Conservation (phyloP, 2,888 invertebrate species). For the Sinohyriopsis cumingii region DNA sequence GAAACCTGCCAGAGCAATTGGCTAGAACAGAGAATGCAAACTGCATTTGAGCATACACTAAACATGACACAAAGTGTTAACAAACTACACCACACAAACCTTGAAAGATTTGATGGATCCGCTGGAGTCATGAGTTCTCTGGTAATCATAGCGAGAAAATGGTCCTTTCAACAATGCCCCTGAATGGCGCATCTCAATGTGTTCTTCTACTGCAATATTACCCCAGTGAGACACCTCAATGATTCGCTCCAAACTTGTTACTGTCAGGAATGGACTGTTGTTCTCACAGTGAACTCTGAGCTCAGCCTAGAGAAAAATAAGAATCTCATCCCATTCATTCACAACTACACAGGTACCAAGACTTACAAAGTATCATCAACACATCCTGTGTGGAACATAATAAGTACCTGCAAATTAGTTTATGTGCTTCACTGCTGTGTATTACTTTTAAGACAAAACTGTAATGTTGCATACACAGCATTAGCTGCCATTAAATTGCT, state of each 20-base stretch:
- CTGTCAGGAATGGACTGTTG: constrained; percentile 95
- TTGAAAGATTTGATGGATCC: constrained; percentile 94
- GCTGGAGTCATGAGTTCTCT: constrained; percentile 89
- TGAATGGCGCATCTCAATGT: constrained; percentile 90
- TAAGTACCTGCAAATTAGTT: too few species aligned
- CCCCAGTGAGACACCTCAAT: constrained; percentile 99
- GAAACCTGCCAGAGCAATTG: too few species aligned
- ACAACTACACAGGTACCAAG: background rate
- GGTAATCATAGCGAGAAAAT: constrained; percentile 98
- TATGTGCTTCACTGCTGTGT: too few species aligned
- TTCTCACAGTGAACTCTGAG: constrained; percentile 94
- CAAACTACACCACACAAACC: constrained; percentile 70
- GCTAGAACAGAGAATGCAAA: too few species aligned
- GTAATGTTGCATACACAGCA: too few species aligned
- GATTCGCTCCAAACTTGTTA: constrained; percentile 86
- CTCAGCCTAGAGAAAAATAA: constrained; percentile 68
- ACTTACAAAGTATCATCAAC: too few species aligned
- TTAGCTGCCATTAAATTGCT: too few species aligned
- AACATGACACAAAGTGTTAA: background rate
- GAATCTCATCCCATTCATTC: background rate
- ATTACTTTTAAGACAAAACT: too few species aligned
- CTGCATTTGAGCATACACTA: too few species aligned
- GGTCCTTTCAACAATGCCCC: constrained; percentile 95
- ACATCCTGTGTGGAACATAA: too few species aligned
- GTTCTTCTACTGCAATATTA: constrained; percentile 97